phyloP scores from a whole-genome alignment of 2,113 vertebrate species.

The Thomomys bottae region DNA sequence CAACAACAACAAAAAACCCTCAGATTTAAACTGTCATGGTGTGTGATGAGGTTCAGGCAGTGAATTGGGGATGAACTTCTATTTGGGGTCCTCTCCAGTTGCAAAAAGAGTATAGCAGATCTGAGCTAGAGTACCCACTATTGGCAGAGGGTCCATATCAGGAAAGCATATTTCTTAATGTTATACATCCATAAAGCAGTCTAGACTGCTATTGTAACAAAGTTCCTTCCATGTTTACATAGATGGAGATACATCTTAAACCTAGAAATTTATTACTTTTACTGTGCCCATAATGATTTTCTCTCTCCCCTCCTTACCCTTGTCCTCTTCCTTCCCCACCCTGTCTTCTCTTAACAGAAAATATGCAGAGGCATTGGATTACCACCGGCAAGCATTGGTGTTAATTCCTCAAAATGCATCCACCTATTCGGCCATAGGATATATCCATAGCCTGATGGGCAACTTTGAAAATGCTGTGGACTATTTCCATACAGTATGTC shows the following conservation, averaged over 20 bases:
- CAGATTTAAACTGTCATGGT: background rate
- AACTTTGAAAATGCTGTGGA: constrained; percentile 98
- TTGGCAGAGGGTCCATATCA: background rate
- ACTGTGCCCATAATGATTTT: background rate
- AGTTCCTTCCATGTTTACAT: background rate
- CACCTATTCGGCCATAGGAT: constrained; percentile 97
- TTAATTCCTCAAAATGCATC: constrained; percentile 97
- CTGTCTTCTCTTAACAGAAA: constrained; percentile 86
- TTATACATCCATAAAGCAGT: background rate
- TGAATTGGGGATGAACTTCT: background rate
- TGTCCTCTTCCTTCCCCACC: too few species aligned
- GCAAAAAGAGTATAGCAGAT: background rate
- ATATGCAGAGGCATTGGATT: constrained; percentile 96
- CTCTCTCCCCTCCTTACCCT: too few species aligned
- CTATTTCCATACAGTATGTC: constrained; percentile 97
- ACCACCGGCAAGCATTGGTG: constrained; percentile 97
- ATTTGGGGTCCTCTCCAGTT: background rate
- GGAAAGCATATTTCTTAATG: background rate
- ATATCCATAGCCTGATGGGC: constrained; percentile 98
- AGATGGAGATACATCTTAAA: background rate
- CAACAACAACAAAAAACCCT: too few species aligned
- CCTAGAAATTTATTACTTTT: background rate
- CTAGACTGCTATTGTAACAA: background rate
- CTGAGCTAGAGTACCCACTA: background rate
- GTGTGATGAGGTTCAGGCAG: background rate